A percentile compares a stretch with the other conserved stretches of the same genome.
Conservation (phyloP, 2,797 vertebrate genomes). For the Naso thynnoides region DNA sequence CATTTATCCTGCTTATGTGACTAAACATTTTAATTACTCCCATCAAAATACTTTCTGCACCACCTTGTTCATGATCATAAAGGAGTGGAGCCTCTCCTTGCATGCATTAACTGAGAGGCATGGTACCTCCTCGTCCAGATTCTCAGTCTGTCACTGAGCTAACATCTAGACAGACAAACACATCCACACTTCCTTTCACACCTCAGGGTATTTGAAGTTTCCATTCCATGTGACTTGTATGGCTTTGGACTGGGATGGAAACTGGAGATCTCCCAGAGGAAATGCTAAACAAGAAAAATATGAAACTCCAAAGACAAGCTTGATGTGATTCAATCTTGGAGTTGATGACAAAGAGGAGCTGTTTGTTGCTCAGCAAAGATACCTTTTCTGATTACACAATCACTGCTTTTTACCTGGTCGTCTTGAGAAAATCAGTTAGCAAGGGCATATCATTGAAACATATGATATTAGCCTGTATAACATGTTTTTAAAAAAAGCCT, state of each 20-base stretch:
- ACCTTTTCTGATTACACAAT: not conserved
- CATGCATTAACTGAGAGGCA: not conserved
- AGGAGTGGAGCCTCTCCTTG: not conserved
- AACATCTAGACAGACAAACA: not conserved
- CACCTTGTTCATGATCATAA: not conserved
- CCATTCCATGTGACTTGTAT: slow-evolving; percentile 5
- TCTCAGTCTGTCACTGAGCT: slow-evolving; percentile 8
- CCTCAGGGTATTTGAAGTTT: slow-evolving; percentile 9
- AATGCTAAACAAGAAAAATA: not conserved
- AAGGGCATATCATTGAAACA: not conserved
- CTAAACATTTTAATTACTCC: not conserved
- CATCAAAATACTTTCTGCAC: not conserved
- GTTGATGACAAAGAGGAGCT: not conserved
- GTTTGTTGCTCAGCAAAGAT: not conserved
- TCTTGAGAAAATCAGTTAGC: not conserved
- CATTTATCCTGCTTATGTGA: not conserved
- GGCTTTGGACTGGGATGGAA: slow-evolving; percentile 11
- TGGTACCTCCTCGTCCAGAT: too few species aligned
- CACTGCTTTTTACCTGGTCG: not conserved
- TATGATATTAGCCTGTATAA: not conserved
- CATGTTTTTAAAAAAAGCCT: not conserved
- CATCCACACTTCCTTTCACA: slow-evolving; percentile 16
- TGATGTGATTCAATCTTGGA: not conserved
- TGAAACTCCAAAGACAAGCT: not conserved
- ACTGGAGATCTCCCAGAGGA: not conserved